Evolutionary conservation across 2,888 invertebrate genomes (phyloP), one percentile per base, ranked within the genome.

Genomic region (Amphipyra berbera): DNA sequence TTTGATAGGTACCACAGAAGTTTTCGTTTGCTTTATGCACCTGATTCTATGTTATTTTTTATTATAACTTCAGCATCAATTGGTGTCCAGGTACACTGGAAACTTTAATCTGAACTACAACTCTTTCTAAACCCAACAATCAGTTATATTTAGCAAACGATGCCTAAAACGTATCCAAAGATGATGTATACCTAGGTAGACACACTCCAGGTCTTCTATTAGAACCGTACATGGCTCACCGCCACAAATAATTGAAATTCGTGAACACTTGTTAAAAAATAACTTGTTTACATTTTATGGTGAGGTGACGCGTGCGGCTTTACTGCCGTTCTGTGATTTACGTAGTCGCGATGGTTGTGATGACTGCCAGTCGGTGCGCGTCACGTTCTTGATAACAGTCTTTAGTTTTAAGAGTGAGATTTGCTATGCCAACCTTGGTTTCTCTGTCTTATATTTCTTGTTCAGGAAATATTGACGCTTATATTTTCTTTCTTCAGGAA

Each of bases 181-280:
- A 37, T 37, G 30, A 30, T 30, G 30, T 3, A 10, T 12, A 6
- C 37, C 37, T 10, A 37, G 2, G 7, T 40, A 30, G 7, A 4
- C 30, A 13, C 13, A 40, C 38, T 40, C 1, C n/a, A 13, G 13
- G 15, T 15, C 6, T 42, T 15, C 7, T 10, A 42, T 21, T 41
- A 50, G 8, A 21, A 40, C 42, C 14, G 41, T 14, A 37, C 45
- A 62, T 38, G 57, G 48, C 40, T 71, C 14, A 45, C 21, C 12
- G 38, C 33, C 35, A 42, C 33, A 57, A 71, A 70, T 57, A 68
- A 13, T 13, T 21, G 37, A 38, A 49, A 33, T 48, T 33, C 37
- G 55, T 47, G 35, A 42, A 50, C 49, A 54, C n/a, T n/a, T 41
- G 35, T 41, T 27, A 50, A 58, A 69, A 47, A 54, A 35, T 8